These are phyloP conservation scores for Lamproptera curius DNA, from an alignment of 2,888 invertebrate genomes.

Conservation along the genomic window DNA sequence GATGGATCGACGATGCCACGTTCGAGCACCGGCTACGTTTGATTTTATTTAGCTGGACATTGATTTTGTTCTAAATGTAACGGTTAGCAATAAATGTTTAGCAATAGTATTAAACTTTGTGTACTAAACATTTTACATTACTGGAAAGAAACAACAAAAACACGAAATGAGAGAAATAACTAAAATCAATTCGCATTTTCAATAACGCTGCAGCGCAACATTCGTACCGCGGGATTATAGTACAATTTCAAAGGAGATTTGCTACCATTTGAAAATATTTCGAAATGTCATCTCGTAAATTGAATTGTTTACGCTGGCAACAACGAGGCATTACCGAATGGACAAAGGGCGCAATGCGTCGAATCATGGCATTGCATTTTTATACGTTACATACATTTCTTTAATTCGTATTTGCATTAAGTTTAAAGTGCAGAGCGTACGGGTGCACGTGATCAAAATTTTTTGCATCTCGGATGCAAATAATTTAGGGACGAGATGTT, in stretches of 20 bases:
- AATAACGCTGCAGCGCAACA: constrained; percentile 12
- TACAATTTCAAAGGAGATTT: constrained; percentile 29
- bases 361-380: constrained; percentile 23
- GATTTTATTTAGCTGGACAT: too few relatives aligned
- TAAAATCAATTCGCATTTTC: constrained; percentile 9
- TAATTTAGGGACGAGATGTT: too few relatives aligned
- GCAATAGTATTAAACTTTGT: too few relatives aligned
- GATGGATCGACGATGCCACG: constrained; percentile 47
- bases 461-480: too few relatives aligned
- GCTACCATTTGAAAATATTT: constrained; percentile 40
- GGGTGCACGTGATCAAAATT: too few relatives aligned
- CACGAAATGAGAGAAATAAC: too few relatives aligned
- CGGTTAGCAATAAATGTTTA: too few relatives aligned
- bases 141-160: too few relatives aligned
- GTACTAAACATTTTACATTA: too few relatives aligned
- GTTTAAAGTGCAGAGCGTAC: too few relatives aligned
- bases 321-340: constrained; percentile 45
- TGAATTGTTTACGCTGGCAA: constrained; percentile 37
- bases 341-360: constrained; percentile 38
- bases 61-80: too few relatives aligned
- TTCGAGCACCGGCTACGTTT: too few relatives aligned
- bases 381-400: constrained; percentile 34
- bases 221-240: constrained; percentile 11
- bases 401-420: constrained; percentile 33
- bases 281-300: constrained; percentile 42